Percentiles rank a stretch among this genome's conserved stretches.
Conservation (phyloP, 2,113 vertebrate genomes). For the Anoplopoma fimbria region DNA sequence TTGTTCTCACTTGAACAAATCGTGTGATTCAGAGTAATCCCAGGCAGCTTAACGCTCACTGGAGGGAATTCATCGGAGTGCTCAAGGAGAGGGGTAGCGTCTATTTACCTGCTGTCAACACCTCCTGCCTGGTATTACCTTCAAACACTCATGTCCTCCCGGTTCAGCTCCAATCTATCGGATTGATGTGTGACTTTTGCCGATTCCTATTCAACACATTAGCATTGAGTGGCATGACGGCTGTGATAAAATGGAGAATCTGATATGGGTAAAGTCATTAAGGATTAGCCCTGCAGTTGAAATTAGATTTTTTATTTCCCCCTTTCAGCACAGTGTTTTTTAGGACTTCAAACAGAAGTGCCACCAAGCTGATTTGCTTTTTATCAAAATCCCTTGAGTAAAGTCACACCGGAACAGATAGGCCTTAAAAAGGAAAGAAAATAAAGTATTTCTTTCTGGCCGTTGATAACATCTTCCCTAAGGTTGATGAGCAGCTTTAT, state of each 20-base stretch:
- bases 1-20: conserved; percentile 11
- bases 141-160: conserved; percentile 6
- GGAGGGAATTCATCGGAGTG: not conserved
- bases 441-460: conserved; percentile 11
- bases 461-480: conserved; percentile 22
- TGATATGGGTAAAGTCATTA: conserved; percentile 54
- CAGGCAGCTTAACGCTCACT: conserved; percentile 17
- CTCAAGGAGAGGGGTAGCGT: not conserved
- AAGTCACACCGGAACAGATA: not conserved
- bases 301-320: conserved; percentile 33
- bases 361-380: conserved; percentile 34
- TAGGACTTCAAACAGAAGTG: conserved; percentile 33
- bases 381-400: conserved; percentile 35
- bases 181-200: conserved; percentile 16
- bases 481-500: conserved; percentile 33
- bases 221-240: conserved; percentile 20
- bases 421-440: not conserved
- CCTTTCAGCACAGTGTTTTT: conserved; percentile 40
- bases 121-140: conserved; percentile 2
- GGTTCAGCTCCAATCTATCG: not conserved
- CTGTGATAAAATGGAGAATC: conserved; percentile 49
- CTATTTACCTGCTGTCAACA: conserved; percentile 14
- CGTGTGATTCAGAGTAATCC: not conserved
- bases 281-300: conserved; percentile 49
- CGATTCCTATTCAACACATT: conserved; percentile 30